Evolutionary conservation across 1,140 invertebrate species (phyloP).

Genomic region (Atta texana): DNA sequence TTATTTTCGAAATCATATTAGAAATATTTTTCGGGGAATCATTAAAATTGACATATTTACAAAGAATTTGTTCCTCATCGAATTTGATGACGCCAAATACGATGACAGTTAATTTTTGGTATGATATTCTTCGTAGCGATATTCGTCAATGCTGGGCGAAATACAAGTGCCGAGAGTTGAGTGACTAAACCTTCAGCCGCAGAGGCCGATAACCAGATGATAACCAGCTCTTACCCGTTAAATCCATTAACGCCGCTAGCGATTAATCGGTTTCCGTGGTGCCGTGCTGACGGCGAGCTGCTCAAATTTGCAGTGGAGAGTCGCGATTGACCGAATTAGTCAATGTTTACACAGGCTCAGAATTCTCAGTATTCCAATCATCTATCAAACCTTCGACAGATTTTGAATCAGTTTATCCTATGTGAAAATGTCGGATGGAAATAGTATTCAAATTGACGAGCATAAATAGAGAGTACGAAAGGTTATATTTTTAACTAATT

Average conservation of each 20-base stretch:
- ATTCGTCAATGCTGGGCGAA: background rate
- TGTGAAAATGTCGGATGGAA: background rate
- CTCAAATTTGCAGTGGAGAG: constrained; percentile 17
- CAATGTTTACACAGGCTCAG: constrained; percentile 5
- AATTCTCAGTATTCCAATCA: constrained; percentile 24
- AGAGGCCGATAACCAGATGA: constrained; percentile 54
- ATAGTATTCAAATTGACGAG: background rate
- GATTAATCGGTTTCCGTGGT: constrained; percentile 51
- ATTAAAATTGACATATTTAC: background rate
- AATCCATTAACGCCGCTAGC: constrained; percentile 56
- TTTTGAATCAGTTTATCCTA: background rate
- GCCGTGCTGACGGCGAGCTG: constrained; percentile 41
- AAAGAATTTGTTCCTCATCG: background rate
- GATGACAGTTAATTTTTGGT: background rate
- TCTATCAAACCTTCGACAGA: constrained; percentile 21
- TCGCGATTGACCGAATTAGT: constrained; percentile 10
- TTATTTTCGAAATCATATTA: background rate
- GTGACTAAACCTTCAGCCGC: constrained; percentile 9
- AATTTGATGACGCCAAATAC: background rate
- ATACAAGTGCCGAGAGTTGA: background rate
- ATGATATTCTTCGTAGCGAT: background rate
- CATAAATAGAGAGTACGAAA: background rate
- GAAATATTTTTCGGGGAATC: background rate
- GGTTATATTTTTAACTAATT: background rate
- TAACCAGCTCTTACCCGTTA: constrained; percentile 56